A percentile compares a stretch with the other conserved stretches of the same genome.
Evolutionary conservation across 1,140 invertebrate genomes (phyloP).

Genomic region (Apocrypta bakeri): DNA sequence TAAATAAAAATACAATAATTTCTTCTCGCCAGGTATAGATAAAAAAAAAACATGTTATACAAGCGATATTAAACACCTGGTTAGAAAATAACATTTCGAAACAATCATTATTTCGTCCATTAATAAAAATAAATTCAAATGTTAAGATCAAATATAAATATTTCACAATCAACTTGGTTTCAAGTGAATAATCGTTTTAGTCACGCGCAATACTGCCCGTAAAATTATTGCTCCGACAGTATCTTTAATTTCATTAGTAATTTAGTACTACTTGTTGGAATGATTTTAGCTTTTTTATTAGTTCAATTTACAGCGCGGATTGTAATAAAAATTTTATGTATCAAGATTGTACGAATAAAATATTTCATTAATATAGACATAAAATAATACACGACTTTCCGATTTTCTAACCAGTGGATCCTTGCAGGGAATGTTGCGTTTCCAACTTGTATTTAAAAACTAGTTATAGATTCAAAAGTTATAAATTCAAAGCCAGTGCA

Average conservation of each 20-base stretch:
- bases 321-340: slow-evolving; percentile 28
- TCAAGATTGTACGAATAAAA: background rate
- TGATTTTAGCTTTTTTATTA: background rate
- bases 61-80: background rate
- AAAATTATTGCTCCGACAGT: background rate
- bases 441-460: background rate
- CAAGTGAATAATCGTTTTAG: background rate
- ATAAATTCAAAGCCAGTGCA: background rate
- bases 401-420: slow-evolving; percentile 5
- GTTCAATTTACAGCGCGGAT: background rate
- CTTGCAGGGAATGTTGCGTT: background rate
- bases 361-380: background rate
- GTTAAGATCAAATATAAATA: background rate
- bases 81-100: slow-evolving; percentile 13
- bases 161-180: background rate
- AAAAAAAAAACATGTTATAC: slow-evolving; percentile 27
- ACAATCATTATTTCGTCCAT: background rate
- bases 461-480: background rate
- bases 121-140: background rate
- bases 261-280: slow-evolving; percentile 1
- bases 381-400: background rate
- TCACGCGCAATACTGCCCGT: background rate
- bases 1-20: background rate
- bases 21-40: background rate
- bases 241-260: background rate